Percentiles rank a stretch among this genome's conserved stretches.
phyloP scores from a whole-genome alignment of 2,797 vertebrate species.

The Cyclopterus lumpus region DNA sequence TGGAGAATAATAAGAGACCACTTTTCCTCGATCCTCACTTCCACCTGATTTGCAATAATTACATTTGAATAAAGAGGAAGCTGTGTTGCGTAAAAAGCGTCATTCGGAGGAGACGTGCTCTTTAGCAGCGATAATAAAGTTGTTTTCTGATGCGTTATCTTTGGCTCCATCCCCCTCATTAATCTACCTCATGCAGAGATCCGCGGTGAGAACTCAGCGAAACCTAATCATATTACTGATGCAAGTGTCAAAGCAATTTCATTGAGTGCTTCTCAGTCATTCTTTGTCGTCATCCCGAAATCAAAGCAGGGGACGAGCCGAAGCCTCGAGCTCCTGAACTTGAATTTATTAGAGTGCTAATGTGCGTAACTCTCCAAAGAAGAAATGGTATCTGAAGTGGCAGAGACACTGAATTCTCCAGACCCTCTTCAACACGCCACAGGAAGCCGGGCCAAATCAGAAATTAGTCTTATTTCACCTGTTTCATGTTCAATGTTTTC shows the following conservation, averaged over 20 bases:
- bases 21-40: neutral
- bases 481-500: conserved; percentile 2
- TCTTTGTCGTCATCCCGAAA: conserved; percentile 37
- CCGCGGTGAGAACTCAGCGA: conserved; percentile 17
- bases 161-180: conserved; percentile 28
- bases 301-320: conserved; percentile 37
- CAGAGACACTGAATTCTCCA: conserved; percentile 38
- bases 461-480: conserved; percentile 1
- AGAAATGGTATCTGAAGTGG: conserved; percentile 36
- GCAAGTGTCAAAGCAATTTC: conserved; percentile 55
- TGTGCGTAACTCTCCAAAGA: conserved; percentile 28
- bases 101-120: neutral
- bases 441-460: conserved; percentile 19
- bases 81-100: conserved; percentile 2
- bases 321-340: conserved; percentile 22
- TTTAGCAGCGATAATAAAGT: conserved; percentile 18
- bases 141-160: conserved; percentile 22
- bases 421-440: conserved; percentile 9
- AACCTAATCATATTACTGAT: conserved; percentile 52
- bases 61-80: neutral
- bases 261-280: conserved; percentile 30
- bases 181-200: conserved; percentile 57
- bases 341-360: conserved; percentile 40
- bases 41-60: conserved; percentile 14
- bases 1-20: conserved; percentile 6